Percentiles rank a stretch among this genome's conserved stretches.
Conservation (phyloP, 2,888 invertebrate species). For the Aelia acuminata region DNA sequence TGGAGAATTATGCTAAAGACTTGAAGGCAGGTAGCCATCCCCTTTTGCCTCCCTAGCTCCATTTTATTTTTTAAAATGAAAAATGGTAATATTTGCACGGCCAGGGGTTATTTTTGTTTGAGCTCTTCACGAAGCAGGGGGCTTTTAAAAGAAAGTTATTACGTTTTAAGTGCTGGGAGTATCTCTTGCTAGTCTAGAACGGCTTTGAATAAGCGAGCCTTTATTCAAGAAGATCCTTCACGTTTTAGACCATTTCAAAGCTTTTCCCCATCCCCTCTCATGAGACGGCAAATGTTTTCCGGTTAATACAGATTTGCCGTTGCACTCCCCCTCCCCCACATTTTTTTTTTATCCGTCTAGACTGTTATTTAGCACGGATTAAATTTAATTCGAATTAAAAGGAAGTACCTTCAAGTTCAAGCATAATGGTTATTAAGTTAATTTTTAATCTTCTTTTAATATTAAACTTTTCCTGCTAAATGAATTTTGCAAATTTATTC, state of each 20-base stretch:
- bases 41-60: too few species aligned
- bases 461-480: neutral
- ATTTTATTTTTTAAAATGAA: neutral
- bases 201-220: neutral
- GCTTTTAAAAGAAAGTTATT: conserved; percentile 28
- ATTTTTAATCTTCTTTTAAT: too few species aligned
- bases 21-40: neutral
- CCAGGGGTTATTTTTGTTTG: neutral
- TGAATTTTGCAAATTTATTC: too few species aligned
- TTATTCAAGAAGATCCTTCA: neutral
- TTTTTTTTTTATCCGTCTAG: neutral
- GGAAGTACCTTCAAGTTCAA: neutral
- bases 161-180: neutral
- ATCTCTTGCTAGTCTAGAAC: neutral
- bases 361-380: too few species aligned
- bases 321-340: neutral
- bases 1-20: too few species aligned
- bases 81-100: neutral
- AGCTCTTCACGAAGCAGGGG: neutral
- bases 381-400: neutral
- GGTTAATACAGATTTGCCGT: neutral
- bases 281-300: neutral
- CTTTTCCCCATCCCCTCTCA: neutral
- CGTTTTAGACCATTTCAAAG: neutral
- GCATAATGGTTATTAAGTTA: neutral